Evolutionary conservation across 2,113 vertebrate species (phyloP).

Genomic region (Fregetta grallaria): DNA sequence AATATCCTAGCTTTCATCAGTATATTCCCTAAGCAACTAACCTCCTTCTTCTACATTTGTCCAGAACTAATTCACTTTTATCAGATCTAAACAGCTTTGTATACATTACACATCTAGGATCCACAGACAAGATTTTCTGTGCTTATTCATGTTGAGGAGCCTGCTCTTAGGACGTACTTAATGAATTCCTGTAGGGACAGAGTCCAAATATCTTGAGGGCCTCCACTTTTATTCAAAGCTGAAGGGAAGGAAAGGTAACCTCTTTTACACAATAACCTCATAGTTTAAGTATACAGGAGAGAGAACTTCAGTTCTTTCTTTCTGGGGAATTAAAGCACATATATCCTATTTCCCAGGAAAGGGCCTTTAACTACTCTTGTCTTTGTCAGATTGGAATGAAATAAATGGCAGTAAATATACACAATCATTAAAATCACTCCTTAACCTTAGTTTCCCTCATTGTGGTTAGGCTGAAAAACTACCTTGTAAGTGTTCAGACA

Average conservation of each 20-base stretch:
- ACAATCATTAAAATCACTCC: not conserved
- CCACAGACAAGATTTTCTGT: not conserved
- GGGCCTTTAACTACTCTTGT: not conserved
- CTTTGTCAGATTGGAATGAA: not conserved
- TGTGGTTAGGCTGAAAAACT: not conserved
- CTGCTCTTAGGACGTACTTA: not conserved
- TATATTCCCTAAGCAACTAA: not conserved
- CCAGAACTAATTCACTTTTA: not conserved
- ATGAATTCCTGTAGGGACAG: not conserved
- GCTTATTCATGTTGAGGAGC: not conserved
- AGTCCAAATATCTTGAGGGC: not conserved
- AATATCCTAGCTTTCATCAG: not conserved
- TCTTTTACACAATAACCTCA: not conserved
- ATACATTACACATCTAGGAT: not conserved
- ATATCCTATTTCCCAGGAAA: not conserved
- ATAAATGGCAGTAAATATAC: not conserved
- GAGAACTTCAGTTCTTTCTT: not conserved
- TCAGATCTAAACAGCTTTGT: not conserved
- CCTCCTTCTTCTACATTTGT: not conserved
- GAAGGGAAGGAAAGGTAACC: not conserved
- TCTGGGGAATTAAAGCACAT: not conserved
- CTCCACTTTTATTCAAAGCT: not conserved
- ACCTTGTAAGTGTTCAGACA: not conserved
- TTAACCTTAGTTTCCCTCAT: not conserved
- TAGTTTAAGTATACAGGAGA: not conserved